These are phyloP conservation scores for Sebastes hopkinsi DNA, from an alignment of 2,797 vertebrate genomes.

Conservation along the genomic window DNA sequence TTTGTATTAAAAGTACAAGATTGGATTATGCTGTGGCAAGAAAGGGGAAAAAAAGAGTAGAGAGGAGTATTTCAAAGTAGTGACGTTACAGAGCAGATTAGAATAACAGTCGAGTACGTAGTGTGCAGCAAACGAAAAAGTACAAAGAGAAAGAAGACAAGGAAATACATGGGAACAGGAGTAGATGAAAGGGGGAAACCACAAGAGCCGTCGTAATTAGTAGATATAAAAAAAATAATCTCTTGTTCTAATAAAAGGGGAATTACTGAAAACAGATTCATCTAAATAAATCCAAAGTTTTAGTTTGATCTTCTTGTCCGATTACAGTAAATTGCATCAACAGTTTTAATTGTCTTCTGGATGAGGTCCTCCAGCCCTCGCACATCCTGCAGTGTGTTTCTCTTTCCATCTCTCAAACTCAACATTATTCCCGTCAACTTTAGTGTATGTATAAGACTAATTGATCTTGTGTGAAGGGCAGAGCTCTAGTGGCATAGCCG, in stretches of 20 bases:
- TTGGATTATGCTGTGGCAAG: background rate
- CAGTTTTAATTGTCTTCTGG: background rate
- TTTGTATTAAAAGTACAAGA: background rate
- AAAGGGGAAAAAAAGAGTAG: background rate
- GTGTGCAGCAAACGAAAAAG: background rate
- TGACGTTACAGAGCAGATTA: background rate
- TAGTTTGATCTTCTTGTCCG: background rate
- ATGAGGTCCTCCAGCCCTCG: background rate
- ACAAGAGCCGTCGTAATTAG: background rate
- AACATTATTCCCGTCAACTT: background rate
- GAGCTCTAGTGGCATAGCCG: conserved; percentile 24
- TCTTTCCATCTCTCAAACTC: conserved; percentile 5
- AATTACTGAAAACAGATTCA: background rate
- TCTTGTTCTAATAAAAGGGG: background rate
- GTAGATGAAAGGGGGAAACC: background rate
- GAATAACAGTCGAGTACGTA: background rate
- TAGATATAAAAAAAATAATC: background rate
- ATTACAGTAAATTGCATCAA: conserved; percentile 8
- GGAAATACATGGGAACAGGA: background rate
- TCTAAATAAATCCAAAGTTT: background rate
- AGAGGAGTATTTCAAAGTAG: background rate
- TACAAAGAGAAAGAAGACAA: background rate
- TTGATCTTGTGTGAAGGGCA: conserved; percentile 65
- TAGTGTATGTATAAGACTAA: conserved; percentile 29
- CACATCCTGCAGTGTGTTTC: background rate